A percentile compares a stretch with the other conserved stretches of the same genome.
Evolutionary conservation across 2,888 invertebrate species (phyloP).

Genomic region (Melieria crassipennis): DNA sequence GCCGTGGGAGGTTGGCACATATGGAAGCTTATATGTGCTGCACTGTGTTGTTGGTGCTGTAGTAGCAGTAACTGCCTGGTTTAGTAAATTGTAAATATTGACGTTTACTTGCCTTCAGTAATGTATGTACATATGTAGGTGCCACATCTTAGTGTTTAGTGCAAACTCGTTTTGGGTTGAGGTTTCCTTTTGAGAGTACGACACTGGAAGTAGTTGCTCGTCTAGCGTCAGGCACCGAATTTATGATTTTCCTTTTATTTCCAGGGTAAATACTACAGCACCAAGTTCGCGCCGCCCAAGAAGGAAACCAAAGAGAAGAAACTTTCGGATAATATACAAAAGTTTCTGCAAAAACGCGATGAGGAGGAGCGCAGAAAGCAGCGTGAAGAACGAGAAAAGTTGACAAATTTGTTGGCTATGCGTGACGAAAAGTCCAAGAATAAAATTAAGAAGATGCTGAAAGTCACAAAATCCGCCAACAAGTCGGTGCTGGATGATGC

Average conservation of each 20-base stretch:
- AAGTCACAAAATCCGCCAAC: slow-evolving; percentile 89
- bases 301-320: slow-evolving; percentile 76
- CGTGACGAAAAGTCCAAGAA: slow-evolving; percentile 76
- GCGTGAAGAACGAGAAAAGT: slow-evolving; percentile 72
- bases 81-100: too few species aligned
- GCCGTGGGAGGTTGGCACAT: too few species aligned
- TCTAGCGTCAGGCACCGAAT: not conserved
- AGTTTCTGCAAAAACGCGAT: slow-evolving; percentile 83
- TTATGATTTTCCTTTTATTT: slow-evolving; percentile 14
- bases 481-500: slow-evolving; percentile 88
- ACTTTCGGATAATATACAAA: slow-evolving; percentile 82
- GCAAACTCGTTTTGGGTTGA: too few species aligned
- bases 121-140: too few species aligned
- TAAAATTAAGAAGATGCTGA: slow-evolving; percentile 81
- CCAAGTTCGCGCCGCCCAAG: slow-evolving; percentile 84
- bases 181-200: not conserved
- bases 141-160: too few species aligned
- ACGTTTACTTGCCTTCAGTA: too few species aligned
- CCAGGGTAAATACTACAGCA: slow-evolving; percentile 75
- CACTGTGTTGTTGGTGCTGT: too few species aligned
- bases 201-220: too few species aligned
- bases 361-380: slow-evolving; percentile 78
- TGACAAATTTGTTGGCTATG: slow-evolving; percentile 73
- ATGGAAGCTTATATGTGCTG: too few species aligned
- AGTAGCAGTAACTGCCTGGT: too few species aligned